These are phyloP conservation scores for Ardeotis arabs DNA, from an alignment of 2,113 vertebrate species.

Conservation along the genomic window DNA sequence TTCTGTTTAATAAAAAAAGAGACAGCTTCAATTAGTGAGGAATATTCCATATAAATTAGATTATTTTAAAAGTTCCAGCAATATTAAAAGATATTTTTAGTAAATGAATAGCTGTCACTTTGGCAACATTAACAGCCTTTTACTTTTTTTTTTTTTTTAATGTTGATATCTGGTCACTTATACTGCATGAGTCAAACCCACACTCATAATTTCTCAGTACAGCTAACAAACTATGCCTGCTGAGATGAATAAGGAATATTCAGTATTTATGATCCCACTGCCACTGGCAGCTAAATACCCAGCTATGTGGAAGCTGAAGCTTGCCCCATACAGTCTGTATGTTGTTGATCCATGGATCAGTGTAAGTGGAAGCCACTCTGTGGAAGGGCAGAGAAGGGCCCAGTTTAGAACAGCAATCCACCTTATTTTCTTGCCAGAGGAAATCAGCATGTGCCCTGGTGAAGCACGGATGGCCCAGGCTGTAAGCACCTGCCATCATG, in stretches of 20 bases:
- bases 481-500: not conserved
- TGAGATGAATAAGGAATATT: slow-evolving; percentile 19
- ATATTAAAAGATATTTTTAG: slow-evolving; percentile 77
- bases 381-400: not conserved
- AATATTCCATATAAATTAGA: slow-evolving; percentile 77
- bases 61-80: slow-evolving; percentile 76
- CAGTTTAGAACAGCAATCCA: not conserved
- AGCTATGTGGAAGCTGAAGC: not conserved
- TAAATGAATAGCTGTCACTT: slow-evolving; percentile 74
- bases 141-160: not conserved
- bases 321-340: not conserved
- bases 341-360: not conserved
- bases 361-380: not conserved
- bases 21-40: slow-evolving; percentile 81
- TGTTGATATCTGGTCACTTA: slow-evolving; percentile 28
- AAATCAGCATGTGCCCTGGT: not conserved
- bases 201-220: not conserved
- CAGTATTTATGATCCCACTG: not conserved
- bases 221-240: not conserved
- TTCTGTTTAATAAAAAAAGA: slow-evolving; percentile 80
- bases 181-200: not conserved
- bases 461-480: not conserved
- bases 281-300: not conserved
- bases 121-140: slow-evolving; percentile 24
- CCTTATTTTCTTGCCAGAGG: not conserved